These are phyloP conservation scores for Hylomyscus alleni DNA, from an alignment of 2,797 vertebrate genomes.

Conservation along the genomic window DNA sequence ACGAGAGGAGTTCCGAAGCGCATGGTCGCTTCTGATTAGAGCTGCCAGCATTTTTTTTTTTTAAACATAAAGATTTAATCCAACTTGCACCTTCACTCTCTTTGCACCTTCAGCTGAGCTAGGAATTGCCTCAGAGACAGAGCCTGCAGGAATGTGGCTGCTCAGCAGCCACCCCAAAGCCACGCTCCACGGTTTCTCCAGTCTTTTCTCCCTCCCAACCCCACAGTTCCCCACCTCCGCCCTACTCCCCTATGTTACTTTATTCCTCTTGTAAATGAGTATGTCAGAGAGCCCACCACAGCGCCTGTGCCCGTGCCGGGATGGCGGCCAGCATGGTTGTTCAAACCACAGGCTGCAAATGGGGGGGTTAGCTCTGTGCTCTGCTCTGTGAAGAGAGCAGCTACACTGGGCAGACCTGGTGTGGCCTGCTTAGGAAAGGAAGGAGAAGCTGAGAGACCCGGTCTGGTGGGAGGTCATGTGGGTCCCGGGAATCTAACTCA, in stretches of 20 bases:
- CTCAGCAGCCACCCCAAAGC: no score
- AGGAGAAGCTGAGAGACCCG: background rate
- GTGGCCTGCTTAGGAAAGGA: background rate
- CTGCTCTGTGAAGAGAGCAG: background rate
- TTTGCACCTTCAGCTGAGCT: background rate
- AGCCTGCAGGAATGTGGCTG: background rate
- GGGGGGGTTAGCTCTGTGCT: background rate
- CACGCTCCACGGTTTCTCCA: accelerated
- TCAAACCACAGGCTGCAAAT: background rate
- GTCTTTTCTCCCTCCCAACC: background rate
- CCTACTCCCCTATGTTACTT: background rate
- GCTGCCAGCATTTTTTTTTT: background rate
- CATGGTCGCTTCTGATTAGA: background rate
- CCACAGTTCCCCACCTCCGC: background rate
- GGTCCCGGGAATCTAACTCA: background rate
- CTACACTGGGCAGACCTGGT: accelerated
- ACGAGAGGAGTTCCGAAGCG: background rate
- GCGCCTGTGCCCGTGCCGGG: background rate
- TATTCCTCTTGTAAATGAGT: background rate
- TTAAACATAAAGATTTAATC: background rate
- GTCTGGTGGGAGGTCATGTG: background rate
- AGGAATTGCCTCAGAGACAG: background rate
- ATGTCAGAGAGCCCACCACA: background rate
- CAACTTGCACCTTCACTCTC: background rate
- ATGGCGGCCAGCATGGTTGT: accelerated